Evolutionary conservation across 2,113 vertebrate genomes (phyloP), one percentile per base, ranked within the genome.

Genomic region (Carassius auratus): DNA sequence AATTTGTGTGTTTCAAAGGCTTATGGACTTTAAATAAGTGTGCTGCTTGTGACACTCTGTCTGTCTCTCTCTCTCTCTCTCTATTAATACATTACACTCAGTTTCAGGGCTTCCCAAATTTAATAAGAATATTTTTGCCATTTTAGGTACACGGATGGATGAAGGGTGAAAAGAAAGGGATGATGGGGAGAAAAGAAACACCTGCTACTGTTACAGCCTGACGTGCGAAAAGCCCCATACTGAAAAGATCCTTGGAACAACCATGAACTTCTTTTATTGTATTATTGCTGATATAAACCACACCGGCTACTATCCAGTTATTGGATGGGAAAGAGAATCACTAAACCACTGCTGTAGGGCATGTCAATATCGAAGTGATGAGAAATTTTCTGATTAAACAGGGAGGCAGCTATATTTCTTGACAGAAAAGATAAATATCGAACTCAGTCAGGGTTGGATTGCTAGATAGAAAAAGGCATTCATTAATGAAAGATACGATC

Each of bases 381-480:
- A 50, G 17, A 52, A 21, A 81, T 50, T 68, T 33, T 50, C n/a
- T 81, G 61, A 68, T 81, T 81, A 68, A 81, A 81, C 50, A 81
- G 1, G 64, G 57, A 26, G 23, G n/a, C 17, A 52, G 45, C 26
- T 69, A 33, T 15, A 33, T 52, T 81, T 50, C 23, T 59, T 50
- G n/a, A 33, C 5, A 85, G 38, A 4, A 3, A 69, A 36, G 64
- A 26, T 81, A 26, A 77, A 45, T 71, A 71, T 85, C 19, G 38
- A 36, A 33, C 57, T n/a, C n/a, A 52, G 26, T 76, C 78, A 59
- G 36, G 30, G 36, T 38, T 73, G 33, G 75, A 19, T 14, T 33
- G 26, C 26, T 52, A 76, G 50, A 76, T 10, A 17, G 30, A 55
- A 48, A 23, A 19, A 52, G 10, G 5, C 4, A 15, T 62, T 8